Base-by-base conservation (phyloP, 2,888 invertebrate genomes). In the Hypercompe scribonia region DNA sequence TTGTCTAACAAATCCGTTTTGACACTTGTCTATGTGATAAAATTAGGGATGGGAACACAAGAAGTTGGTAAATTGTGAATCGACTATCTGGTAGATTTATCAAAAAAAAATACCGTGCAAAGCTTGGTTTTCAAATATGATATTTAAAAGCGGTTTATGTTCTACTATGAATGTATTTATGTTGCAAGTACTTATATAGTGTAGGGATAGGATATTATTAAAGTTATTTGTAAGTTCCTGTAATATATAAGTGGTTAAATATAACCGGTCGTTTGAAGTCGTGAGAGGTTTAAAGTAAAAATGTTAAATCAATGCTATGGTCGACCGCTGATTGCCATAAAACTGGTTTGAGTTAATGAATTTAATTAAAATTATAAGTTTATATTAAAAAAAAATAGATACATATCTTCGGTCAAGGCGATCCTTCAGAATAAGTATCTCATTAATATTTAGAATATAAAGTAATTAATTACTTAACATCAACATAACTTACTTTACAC, bases 261-360 rank as follows among this genome's bases (percentile, higher is more conserved):
- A 46, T 33, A 46, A 71, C 42, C 71, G 58, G 66, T 66, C 31
- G 31, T 5, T 66, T 71, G 58, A 71, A 58, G 71, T 71, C 65
- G 58, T 39, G 24, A 42, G 21, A 42, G n/a, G 28, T 66, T 66
- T 28, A 24, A 54, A 50, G 42, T 31, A 31, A 61, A 28, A 18
- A 61, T 31, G 0, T 46, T 33, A 33, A 66, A 66, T 2, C 21
- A 24, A 46, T 33, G 33, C 46, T 13, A 42, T 33, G 13, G 31
- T 46, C 46, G 31, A 0, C 13, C 13, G 11, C 46, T 24, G 31
- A 46, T 46, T 61, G 15, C 28, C 18, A 7, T 31, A 7, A 61
- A 31, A 61, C 18, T 18, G 61, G 31, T 61, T 61, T 7, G 31
- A 18, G 5, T 61, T 1, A 31, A 28, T 13, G 28, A 54, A 54